Evolutionary conservation across 2,888 invertebrate species (phyloP), one percentile per base, ranked within the genome.

Genomic region (Nomada hirtipes): DNA sequence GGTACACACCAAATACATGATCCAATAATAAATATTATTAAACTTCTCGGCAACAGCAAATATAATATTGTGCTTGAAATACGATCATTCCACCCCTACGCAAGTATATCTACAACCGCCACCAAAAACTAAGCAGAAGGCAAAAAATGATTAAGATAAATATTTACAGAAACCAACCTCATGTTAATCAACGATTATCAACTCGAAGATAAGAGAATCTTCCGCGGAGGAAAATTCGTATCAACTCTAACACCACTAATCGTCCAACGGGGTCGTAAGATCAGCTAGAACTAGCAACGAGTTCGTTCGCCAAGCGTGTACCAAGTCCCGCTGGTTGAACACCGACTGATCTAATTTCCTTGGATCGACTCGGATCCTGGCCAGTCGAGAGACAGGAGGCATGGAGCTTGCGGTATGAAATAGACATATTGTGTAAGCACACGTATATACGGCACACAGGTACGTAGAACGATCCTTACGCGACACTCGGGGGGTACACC

Each of bases 321-420:
- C 55, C 81, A 77, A 77, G 86, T 84, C 65, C 81, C 83, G 77
- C 79, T 74, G 75, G 26, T 75, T 44, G 77, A 80, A 61, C 83
- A 68, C 67, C 69, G 76, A 85, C 90, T 87, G 89, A 85, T 88
- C 86, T 83, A 87, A 89, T 89, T 90, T 86, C 73, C 83, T 68
- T 67, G 67, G 76, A 76, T 83, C 76, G 76, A 18, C 67, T 64
- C 55, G 63, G 61, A 76, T 84, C 79, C 76, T 69, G 36, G 26
- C 64, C 70, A 80, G 69, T 44, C 73, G 44, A 64, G 83, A 79
- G 80, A 83, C 85, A 79, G 82, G 65, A 53, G 65, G 77, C 74
- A 44, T n/a, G n/a, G n/a, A 61, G 52, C 75, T 23, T 18, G 42
- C 44, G 15, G 53, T 20, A 57, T 42, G 65, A 79, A 80, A 79